A percentile compares a stretch with the other conserved stretches of the same genome.
These are phyloP conservation scores for Drepana falcataria DNA, from an alignment of 2,888 invertebrate genomes.

Conservation along the genomic window DNA sequence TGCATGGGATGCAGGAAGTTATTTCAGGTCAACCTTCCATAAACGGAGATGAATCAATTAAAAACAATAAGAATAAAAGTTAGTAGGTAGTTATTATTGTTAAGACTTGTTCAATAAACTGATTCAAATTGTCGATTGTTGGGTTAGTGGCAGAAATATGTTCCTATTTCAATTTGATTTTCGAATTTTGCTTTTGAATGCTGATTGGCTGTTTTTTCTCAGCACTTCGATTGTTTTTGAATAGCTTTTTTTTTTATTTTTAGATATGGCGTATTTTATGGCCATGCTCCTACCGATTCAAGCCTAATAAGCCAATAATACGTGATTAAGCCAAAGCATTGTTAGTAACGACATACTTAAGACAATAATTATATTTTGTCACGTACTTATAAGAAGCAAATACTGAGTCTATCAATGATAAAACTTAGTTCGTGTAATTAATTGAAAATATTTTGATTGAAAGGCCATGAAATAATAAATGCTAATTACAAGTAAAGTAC, in stretches of 20 bases:
- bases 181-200: too few species aligned
- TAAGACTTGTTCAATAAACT: background rate
- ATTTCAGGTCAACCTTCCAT: slow-evolving; percentile 15
- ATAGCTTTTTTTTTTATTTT: too few species aligned
- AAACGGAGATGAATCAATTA: slow-evolving; percentile 28
- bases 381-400: background rate
- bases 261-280: slow-evolving; percentile 16
- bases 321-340: background rate
- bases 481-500: too few species aligned
- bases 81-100: background rate
- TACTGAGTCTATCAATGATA: background rate
- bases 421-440: background rate
- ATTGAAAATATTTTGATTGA: too few species aligned
- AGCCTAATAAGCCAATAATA: background rate
- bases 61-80: slow-evolving; percentile 29
- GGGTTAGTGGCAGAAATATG: background rate
- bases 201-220: too few species aligned
- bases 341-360: background rate
- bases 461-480: too few species aligned
- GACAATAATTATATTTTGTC: background rate
- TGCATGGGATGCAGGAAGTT: slow-evolving; percentile 1
- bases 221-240: too few species aligned
- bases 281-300: background rate
- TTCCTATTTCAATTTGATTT: too few species aligned
- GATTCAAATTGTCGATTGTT: background rate